Evolutionary conservation across 53 echinoderm and acorn worm species (phyloP), one percentile per base, ranked within the genome.

Genomic region (Paracentrotus lividus): DNA sequence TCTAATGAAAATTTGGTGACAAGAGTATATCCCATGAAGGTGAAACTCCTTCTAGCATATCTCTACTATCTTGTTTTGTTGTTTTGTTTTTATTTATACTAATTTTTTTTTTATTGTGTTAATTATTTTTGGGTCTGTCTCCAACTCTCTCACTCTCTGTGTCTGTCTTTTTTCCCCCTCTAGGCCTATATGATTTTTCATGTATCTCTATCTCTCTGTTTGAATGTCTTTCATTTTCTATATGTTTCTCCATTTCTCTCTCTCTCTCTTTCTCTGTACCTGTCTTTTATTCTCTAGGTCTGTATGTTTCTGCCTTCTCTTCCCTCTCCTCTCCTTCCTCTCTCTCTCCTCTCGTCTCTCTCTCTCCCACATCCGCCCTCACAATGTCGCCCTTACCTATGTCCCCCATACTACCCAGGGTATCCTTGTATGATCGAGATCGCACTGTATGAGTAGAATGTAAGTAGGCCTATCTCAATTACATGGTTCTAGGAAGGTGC

Each of bases 261-360:
- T 77, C 42, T 40, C 21, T 7, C 24, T 23, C 24, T 26, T 10
- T 3, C 47, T 24, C 6, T 8, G 0, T 2, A 1, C 3, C 18
- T 72, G 31, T 72, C 8, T 44, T 10, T 47, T 27, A n/a, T 15
- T 45, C 44, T 33, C 26, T 81, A 24, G 34, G 15, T 77, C 42
- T 77, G 40, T 36, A 38, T 77, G 40, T 77, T 18, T 6, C 21
- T n/a, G 14, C 20, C 49, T 26, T 31, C 26, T 31, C 16, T 5
- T 6, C 23, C 31, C 5, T 49, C 49, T 5, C 27, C 49, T 15
- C 15, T 18, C 27, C 86, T 20, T 52, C 31, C 51, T 85, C 85
- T 85, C 51, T 86, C 56, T 86, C 55, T 54, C 34, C 16, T 36
- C n/a, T n/a, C n/a, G n/a, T n/a, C 16, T 86, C 54, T 14, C 86